Conservation (phyloP, 2,113 vertebrate genomes). For the Daubentonia madagascariensis region DNA sequence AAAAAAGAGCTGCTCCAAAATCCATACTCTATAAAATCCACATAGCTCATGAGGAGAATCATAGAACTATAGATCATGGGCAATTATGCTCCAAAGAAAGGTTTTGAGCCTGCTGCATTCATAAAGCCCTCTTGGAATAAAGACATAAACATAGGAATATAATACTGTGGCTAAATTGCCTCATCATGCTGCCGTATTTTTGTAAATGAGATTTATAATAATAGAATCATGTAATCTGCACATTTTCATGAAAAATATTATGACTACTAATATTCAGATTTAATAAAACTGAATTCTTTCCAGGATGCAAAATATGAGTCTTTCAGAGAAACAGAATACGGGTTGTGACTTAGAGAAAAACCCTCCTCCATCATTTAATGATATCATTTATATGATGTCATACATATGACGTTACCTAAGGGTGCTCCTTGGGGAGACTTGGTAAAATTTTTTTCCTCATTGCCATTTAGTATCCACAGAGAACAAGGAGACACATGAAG, state of each 20-base stretch:
- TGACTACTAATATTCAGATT: not conserved
- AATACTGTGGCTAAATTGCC: not conserved
- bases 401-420: not conserved
- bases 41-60: constrained; percentile 33
- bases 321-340: not conserved
- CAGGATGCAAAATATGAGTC: not conserved
- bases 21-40: constrained; percentile 57
- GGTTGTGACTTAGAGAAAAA: not conserved
- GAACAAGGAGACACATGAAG: not conserved
- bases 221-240: not conserved
- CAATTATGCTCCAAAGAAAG: not conserved
- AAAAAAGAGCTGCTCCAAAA: constrained; percentile 56
- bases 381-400: not conserved
- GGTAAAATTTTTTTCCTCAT: not conserved
- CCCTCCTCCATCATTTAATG: not conserved
- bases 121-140: not conserved
- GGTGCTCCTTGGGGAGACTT: not conserved
- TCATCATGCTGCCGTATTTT: not conserved
- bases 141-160: not conserved
- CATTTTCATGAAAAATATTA: not conserved
- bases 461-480: not conserved
- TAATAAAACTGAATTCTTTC: constrained; percentile 15
- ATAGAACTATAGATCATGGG: constrained; percentile 30
- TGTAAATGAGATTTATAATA: not conserved
- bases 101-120: not conserved